phyloP scores from a whole-genome alignment of 1,140 invertebrate genomes.

The Catajapyx aquilonaris region DNA sequence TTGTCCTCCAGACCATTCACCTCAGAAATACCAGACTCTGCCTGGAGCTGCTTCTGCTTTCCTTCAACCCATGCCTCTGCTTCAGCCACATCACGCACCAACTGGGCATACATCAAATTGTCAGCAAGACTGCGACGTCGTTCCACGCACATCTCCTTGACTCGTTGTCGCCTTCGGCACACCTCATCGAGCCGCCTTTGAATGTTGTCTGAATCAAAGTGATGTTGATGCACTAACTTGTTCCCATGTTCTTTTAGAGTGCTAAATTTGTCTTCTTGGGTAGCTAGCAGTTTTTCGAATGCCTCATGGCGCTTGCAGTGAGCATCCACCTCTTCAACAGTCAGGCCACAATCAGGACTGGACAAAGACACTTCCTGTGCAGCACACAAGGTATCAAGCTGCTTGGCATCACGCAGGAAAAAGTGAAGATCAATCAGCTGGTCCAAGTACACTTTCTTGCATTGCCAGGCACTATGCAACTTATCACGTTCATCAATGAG shows the following conservation, averaged over 20 bases:
- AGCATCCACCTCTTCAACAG: slow-evolving; percentile 65
- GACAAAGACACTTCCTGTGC: slow-evolving; percentile 54
- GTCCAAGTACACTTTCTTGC: slow-evolving; percentile 73
- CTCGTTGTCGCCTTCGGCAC: slow-evolving; percentile 41
- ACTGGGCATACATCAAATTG: slow-evolving; percentile 65
- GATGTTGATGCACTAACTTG: slow-evolving; percentile 73
- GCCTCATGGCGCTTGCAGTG: slow-evolving; percentile 79
- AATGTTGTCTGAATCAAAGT: slow-evolving; percentile 83
- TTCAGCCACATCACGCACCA: slow-evolving; percentile 71
- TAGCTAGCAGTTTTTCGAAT: slow-evolving; percentile 63
- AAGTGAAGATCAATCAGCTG: slow-evolving; percentile 87
- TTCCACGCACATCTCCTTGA: slow-evolving; percentile 39
- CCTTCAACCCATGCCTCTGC: slow-evolving; percentile 83
- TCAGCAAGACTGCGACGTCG: slow-evolving; percentile 49
- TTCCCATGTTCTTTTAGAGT: slow-evolving; percentile 66
- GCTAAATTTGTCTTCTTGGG: slow-evolving; percentile 69
- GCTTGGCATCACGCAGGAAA: slow-evolving; percentile 85
- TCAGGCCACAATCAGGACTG: slow-evolving; percentile 20
- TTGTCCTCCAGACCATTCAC: slow-evolving; percentile 61
- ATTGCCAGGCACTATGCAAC: slow-evolving; percentile 66
- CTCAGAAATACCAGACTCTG: slow-evolving; percentile 43
- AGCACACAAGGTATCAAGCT: slow-evolving; percentile 69
- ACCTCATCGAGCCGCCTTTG: slow-evolving; percentile 45
- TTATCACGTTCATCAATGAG: slow-evolving; percentile 55
- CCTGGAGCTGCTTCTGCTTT: slow-evolving; percentile 69